Base-by-base conservation (phyloP, 2,888 invertebrate species). In the Scotopteryx bipunctaria region DNA sequence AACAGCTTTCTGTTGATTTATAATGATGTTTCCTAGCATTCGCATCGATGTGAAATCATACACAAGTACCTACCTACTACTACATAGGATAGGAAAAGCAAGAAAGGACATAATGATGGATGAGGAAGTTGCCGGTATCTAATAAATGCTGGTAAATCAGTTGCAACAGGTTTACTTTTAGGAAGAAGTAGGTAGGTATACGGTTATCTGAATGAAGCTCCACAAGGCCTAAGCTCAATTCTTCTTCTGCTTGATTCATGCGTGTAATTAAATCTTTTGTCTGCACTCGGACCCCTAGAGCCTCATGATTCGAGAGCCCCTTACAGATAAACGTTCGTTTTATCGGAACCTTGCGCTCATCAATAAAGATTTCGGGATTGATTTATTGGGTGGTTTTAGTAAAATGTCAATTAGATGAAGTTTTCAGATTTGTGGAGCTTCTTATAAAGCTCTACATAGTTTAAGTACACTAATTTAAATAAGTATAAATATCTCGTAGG, bases 251-350 rank as follows among this genome's bases (percentile, higher is more conserved):
- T 87, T 86, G 86, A 87, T 89, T 86, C 89, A 88, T 86, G 87
- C 88, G 89, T 89, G 83, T 88, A 90, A 90, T 90, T 89, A 88
- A 87, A 86, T 89, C 88, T 88, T 85, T 90, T 87, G 87, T 88
- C 77, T 81, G 78, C 73, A 33, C 23, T 63, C 76, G 73, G n/a
- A 77, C 78, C 81, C 81, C 76, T 64, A 66, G 51, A 62, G 64
- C 66, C 63, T 53, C 27, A 64, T 66, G 44, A 27, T 32, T 45
- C 68, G 75, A 80, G 77, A 74, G 73, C 74, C 72, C 79, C 73
- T 73, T 73, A 78, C 73, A 71, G 71, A 78, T 69, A 63, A 71
- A 74, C 71, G 67, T 59, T 31, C 16, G 15, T 27, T 38, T 40
- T 41, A 45, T 64, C 71, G 61, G 74, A 76, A 77, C 71, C 67